These are phyloP conservation scores for Diloba caeruleocephala DNA, from an alignment of 2,888 invertebrate species.

Conservation along the genomic window DNA sequence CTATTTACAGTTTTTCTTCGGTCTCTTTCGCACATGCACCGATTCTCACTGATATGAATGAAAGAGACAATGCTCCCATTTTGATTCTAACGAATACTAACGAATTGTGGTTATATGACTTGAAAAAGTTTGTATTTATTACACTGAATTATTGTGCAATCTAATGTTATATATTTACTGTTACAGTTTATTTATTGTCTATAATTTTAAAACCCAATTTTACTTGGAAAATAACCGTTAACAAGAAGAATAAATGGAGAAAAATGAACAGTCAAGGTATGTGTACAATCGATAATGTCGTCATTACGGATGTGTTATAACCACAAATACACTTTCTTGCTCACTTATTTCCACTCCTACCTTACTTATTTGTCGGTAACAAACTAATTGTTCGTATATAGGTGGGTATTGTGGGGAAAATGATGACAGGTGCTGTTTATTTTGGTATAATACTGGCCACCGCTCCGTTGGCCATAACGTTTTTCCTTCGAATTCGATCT, in stretches of 20 bases:
- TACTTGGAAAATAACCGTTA: conserved; percentile 42
- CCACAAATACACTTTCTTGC: conserved; percentile 61
- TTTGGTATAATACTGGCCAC: conserved; percentile 39
- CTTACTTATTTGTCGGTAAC: conserved; percentile 27
- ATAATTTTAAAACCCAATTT: conserved; percentile 57
- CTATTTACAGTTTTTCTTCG: conserved; percentile 69
- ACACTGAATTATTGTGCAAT: conserved; percentile 73
- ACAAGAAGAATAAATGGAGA: conserved; percentile 71
- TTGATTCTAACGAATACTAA: conserved; percentile 88
- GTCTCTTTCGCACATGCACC: conserved; percentile 65
- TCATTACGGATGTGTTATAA: conserved; percentile 71
- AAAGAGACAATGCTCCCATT: conserved; percentile 66
- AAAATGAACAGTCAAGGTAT: conserved; percentile 82
- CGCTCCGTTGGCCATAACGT: conserved; percentile 80
- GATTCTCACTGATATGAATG: conserved; percentile 48
- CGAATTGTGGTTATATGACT: conserved; percentile 83
- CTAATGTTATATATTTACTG: conserved; percentile 57
- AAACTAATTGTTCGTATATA: conserved; percentile 20
- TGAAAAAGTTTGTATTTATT: conserved; percentile 77
- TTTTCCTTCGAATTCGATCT: conserved; percentile 86
- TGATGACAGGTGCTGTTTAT: conserved; percentile 33
- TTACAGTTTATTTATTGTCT: conserved; percentile 56
- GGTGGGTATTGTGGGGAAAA: conserved; percentile 27
- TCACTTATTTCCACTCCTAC: conserved; percentile 39
- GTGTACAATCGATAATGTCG: conserved; percentile 85